These are phyloP conservation scores for Pegoplata infirma DNA, from an alignment of 2,888 invertebrate genomes.

Conservation along the genomic window DNA sequence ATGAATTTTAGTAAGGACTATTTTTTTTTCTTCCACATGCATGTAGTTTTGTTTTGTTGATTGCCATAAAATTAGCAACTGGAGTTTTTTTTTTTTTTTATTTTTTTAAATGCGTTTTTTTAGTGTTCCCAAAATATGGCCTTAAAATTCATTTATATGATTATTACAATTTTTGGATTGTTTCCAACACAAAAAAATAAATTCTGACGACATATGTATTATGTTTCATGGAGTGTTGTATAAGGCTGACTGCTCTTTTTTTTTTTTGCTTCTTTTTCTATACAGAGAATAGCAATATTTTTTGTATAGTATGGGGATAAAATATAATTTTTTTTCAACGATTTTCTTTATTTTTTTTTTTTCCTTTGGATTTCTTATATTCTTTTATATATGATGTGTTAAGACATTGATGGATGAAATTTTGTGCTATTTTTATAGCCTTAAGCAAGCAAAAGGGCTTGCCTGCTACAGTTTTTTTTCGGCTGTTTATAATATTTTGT, in stretches of 20 bases:
- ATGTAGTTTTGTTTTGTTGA: neutral
- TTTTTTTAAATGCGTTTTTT: constrained; percentile 6
- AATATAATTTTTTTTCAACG: constrained; percentile 19
- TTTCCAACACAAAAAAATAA: constrained; percentile 53
- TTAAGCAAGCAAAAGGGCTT: constrained; percentile 10
- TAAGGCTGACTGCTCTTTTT: neutral
- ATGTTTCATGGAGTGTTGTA: constrained; percentile 25
- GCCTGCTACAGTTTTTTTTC: neutral
- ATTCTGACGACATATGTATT: constrained; percentile 49
- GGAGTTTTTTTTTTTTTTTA: constrained; percentile 11
- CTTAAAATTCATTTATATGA: constrained; percentile 45
- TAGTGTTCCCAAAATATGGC: neutral
- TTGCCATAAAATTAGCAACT: constrained; percentile 19
- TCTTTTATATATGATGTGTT: constrained; percentile 39
- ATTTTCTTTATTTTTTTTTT: constrained; percentile 4
- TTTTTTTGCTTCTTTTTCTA: too few relatives aligned
- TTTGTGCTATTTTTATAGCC: constrained; percentile 44
- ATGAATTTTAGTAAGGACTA: neutral
- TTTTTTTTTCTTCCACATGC: neutral
- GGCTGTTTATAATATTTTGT: neutral
- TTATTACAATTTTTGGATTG: constrained; percentile 55
- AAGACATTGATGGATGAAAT: constrained; percentile 62
- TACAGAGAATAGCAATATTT: neutral
- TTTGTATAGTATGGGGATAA: neutral
- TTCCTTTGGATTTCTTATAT: neutral